Evolutionary conservation across 2,888 invertebrate species (phyloP), one percentile per base, ranked within the genome.

Genomic region (Ochropleura leucogaster): DNA sequence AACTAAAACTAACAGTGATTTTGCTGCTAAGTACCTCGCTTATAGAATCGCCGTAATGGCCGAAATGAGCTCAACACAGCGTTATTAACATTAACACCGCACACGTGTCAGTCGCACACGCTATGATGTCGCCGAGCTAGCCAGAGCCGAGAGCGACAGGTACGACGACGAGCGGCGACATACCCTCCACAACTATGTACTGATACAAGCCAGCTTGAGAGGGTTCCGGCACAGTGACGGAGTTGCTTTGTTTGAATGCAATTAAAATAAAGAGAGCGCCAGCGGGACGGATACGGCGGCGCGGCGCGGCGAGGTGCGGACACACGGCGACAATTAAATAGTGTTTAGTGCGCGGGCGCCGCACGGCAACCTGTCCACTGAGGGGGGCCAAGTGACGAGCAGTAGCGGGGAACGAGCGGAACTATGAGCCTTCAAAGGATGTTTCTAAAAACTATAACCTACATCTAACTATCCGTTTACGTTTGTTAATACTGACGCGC

Each of bases 251-350:
- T 69, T 75, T 70, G 62, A 81, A 63, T 57, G 77, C 70, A 74
- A 84, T 84, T 82, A 81, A 83, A 84, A 79, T 77, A 76, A 72
- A 72, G 68, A 80, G 74, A 74, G 64, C 73, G 62, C 42, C 16
- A 10, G 55, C n/a, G 74, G 66, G 49, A 49, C 66, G 55, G 59
- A 14, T 51, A 72, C 64, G 62, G 57, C 40, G 57, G 66, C 16
- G 62, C 30, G 42, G 59, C 14, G 70, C 49, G 73, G 55, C 1
- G 68, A 14, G 57, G 49, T 12, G 68, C 67, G 62, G 77, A 72
- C 53, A 76, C 73, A 74, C 55, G 67, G 73, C 73, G 86, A 89
- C 89, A 90, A 90, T 92, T 91, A 91, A 90, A 90, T 89, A 89
- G 88, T 88, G 87, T 90, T 90, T 88, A 90, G 87, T 76, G 86